Evolutionary conservation across 1,140 invertebrate species (phyloP), one percentile per base, ranked within the genome.

Genomic region (Tetramorium parvispinum): DNA sequence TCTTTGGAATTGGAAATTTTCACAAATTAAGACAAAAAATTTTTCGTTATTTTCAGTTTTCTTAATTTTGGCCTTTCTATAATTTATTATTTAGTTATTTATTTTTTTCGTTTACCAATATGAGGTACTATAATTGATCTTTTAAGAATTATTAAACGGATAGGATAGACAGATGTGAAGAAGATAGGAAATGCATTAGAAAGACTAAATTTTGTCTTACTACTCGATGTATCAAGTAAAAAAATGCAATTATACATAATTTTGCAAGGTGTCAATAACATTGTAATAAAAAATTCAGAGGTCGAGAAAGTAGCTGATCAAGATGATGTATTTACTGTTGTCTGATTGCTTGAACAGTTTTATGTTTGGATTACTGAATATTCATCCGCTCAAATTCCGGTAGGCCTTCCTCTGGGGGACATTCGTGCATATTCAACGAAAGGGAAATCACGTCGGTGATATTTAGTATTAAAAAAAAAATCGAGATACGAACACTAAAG

Each of bases 281-380:
- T 81, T 5, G 32, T 24, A 21, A 73, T 59, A 77, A 77, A 61
- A 63, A 61, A 63, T 51, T 77, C 49, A 49, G n/a, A 49, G 55
- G 4, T 43, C 66, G 21, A 27, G 51, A 21, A 53, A 85, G 71
- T 75, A 53, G 46, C 43, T 40, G 53, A 57, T 73, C 66, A 21
- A 24, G n/a, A 53, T 53, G 53, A 82, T 37, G 24, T 24, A 81
- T 68, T 79, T 79, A 77, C 83, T 4, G 43, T 46, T 83, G 78
- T 86, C 40, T 83, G 85, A 86, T 83, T 73, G 78, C 57, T 51
- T 37, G 57, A 71, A 51, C 43, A 85, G 46, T 83, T 83, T 86
- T 83, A 37, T 27, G 65, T 86, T 86, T 86, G 78, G 71, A 46
- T 46, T 57, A 63, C 43, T 83, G 85, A 86, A 86, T 86, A 86